Percentiles rank a stretch among this genome's conserved stretches.
Evolutionary conservation across 2,888 invertebrate genomes (phyloP).

Genomic region (Cryptocephalus primarius): DNA sequence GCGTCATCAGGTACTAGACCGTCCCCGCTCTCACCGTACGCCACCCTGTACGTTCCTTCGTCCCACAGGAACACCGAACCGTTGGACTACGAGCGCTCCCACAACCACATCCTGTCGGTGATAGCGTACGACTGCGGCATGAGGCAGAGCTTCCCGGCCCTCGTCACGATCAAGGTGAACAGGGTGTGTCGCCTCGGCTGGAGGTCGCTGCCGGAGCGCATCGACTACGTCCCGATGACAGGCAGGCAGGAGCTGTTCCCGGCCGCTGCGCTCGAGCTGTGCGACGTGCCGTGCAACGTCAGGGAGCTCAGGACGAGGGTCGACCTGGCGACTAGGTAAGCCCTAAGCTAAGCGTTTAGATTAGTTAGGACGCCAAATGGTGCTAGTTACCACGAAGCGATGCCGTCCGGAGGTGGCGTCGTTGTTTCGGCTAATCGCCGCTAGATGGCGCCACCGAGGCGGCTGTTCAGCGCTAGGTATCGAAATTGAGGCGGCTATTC

Average conservation of each 20-base stretch:
- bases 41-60: no score
- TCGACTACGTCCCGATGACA: conserved; percentile 77
- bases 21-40: no score
- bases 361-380: no score
- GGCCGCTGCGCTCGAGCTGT: conserved; percentile 56
- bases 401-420: no score
- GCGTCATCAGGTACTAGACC: conserved; percentile 57
- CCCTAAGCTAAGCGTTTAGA: no score
- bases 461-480: no score
- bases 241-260: conserved; percentile 74
- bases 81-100: conserved; percentile 82
- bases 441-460: conserved; percentile 2
- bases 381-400: no score
- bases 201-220: conserved; percentile 65
- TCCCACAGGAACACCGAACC: conserved; percentile 71
- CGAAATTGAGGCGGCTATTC: no score
- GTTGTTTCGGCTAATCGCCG: conserved; percentile 3
- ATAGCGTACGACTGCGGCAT: conserved; percentile 97
- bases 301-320: conserved; percentile 41
- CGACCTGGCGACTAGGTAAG: conserved; percentile 36
- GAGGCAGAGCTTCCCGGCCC: conserved; percentile 85
- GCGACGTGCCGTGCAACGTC: conserved; percentile 47
- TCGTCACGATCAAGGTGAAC: conserved; percentile 83
- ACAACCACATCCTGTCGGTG: conserved; percentile 93
- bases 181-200: conserved; percentile 41